These are phyloP conservation scores for Esox lucius DNA, from an alignment of 2,797 vertebrate genomes.

Conservation along the genomic window DNA sequence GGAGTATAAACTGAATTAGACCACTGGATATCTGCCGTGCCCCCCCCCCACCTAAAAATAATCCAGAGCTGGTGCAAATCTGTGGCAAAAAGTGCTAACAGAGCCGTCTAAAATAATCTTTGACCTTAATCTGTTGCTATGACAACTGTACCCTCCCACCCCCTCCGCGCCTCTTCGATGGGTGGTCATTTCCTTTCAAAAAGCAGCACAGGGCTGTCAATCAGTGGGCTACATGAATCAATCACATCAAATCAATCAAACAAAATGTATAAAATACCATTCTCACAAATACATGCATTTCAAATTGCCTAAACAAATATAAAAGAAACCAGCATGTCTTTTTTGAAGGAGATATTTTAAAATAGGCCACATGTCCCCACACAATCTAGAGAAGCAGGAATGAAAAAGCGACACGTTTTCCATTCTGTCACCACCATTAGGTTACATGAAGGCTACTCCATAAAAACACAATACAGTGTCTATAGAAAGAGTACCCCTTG, in stretches of 20 bases:
- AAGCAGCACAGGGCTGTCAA: conserved; percentile 12
- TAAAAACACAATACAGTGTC: neutral
- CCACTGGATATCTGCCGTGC: neutral
- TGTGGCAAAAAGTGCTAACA: conserved; percentile 17
- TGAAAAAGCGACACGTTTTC: neutral
- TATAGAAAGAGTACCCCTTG: neutral
- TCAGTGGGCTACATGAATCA: conserved; percentile 7
- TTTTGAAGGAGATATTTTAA: no score
- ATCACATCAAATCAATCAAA: no score
- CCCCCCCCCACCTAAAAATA: neutral
- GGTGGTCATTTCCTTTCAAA: conserved; percentile 18
- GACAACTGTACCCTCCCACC: conserved; percentile 38
- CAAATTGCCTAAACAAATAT: no score
- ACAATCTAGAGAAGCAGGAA: neutral
- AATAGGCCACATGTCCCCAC: neutral
- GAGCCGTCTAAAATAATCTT: conserved; percentile 38
- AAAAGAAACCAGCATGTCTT: no score
- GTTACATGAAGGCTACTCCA: neutral
- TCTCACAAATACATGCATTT: no score
- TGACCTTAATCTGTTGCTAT: conserved; percentile 66
- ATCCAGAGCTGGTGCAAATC: conserved; percentile 11
- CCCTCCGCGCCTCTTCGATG: conserved; percentile 24
- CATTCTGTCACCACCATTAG: neutral
- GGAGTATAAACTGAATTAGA: neutral
- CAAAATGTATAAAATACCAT: no score